These are phyloP conservation scores for Oryctolagus cuniculus DNA, from an alignment of 2,113 vertebrate genomes.

Conservation along the genomic window DNA sequence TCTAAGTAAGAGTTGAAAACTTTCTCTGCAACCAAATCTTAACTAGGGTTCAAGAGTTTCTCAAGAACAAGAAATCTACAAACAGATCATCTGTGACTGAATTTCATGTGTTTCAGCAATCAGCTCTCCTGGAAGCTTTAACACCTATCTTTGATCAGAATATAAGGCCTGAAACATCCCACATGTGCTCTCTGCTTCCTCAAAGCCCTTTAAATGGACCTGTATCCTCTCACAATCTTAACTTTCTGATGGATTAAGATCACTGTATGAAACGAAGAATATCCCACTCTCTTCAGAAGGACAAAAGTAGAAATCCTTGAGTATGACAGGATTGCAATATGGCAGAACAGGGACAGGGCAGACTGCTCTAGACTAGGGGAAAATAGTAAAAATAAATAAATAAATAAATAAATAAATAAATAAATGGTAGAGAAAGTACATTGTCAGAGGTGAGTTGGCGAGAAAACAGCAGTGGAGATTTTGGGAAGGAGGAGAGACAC, in stretches of 20 bases:
- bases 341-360: too few relatives aligned
- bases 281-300: background rate
- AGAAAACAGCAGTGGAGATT: too few relatives aligned
- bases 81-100: background rate
- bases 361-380: too few relatives aligned
- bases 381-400: too few relatives aligned
- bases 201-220: background rate
- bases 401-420: too few relatives aligned
- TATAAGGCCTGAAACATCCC: background rate
- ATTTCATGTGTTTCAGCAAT: background rate
- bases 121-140: background rate
- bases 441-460: too few relatives aligned
- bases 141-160: background rate
- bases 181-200: background rate
- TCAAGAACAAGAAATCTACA: background rate
- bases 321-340: too few relatives aligned
- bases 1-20: background rate
- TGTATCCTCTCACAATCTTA: background rate
- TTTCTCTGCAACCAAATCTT: background rate
- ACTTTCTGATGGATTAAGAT: background rate
- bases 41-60: conserved; percentile 15
- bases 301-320: background rate
- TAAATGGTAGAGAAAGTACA: too few relatives aligned
- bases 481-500: too few relatives aligned
- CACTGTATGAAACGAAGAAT: background rate